Percentiles rank a stretch among this genome's conserved stretches.
Evolutionary conservation across 2,797 vertebrate genomes (phyloP).

Genomic region (Tadarida brasiliensis): DNA sequence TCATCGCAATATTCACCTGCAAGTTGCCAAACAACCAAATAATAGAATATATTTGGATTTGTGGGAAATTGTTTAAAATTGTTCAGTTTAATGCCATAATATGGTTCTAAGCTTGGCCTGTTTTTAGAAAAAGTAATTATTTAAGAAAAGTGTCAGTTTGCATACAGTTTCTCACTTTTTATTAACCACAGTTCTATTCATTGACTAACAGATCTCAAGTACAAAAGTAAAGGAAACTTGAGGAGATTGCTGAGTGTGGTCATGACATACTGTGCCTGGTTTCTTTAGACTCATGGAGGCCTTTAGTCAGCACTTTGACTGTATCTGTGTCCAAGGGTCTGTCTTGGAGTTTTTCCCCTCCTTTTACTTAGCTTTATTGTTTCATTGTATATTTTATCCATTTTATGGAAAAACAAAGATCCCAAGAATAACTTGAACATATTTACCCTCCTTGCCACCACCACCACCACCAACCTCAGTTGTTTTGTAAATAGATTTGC

Average conservation of each 20-base stretch:
- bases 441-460: not conserved
- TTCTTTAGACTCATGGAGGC: not conserved
- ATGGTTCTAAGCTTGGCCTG: not conserved
- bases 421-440: not conserved
- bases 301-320: not conserved
- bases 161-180: not conserved
- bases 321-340: not conserved
- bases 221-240: not conserved
- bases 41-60: constrained; percentile 30
- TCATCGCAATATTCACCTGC: not conserved
- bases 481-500: not conserved
- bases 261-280: not conserved
- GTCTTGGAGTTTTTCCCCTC: not conserved
- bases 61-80: not conserved
- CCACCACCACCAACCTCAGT: not conserved
- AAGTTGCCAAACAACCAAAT: not conserved
- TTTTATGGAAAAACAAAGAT: constrained; percentile 32
- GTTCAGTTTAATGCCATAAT: not conserved
- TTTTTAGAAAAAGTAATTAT: constrained; percentile 50
- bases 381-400: not conserved
- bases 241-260: not conserved
- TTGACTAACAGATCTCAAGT: constrained; percentile 9
- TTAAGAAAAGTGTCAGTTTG: not conserved
- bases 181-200: not conserved
- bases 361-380: constrained; percentile 1